phyloP scores from a whole-genome alignment of 2,113 vertebrate genomes.

The Atrichornis clamosus region DNA sequence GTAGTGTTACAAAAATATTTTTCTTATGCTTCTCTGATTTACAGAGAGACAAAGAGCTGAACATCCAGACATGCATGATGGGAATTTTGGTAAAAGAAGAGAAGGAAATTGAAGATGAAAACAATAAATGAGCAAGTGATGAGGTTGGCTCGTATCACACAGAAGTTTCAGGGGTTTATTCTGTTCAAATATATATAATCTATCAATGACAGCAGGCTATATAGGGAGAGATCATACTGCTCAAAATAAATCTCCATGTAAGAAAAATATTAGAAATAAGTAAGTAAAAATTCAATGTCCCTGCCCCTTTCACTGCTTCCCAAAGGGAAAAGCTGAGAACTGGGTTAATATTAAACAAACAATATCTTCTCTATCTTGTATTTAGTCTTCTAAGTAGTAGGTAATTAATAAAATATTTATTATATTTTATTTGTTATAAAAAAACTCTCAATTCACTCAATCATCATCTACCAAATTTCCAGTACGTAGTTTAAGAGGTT shows the following conservation, averaged over 20 bases:
- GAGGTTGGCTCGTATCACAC: rapidly evolving
- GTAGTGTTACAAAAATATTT: not conserved
- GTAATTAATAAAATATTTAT: not conserved
- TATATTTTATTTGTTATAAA: not conserved
- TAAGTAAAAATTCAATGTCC: not conserved
- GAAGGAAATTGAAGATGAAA: not conserved
- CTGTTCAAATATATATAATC: not conserved
- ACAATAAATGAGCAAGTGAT: not conserved
- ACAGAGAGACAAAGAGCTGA: not conserved
- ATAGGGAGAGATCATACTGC: not conserved
- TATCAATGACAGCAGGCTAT: not conserved
- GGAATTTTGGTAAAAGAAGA: not conserved
- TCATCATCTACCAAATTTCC: not conserved
- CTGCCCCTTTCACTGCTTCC: not conserved
- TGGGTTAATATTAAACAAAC: not conserved
- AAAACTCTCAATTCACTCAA: not conserved
- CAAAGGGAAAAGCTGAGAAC: not conserved
- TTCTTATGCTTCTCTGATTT: not conserved
- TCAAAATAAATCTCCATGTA: not conserved
- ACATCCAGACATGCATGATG: not conserved
- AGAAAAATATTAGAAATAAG: not conserved
- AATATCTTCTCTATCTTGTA: not conserved
- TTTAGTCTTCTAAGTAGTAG: not conserved
- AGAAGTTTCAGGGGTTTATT: not conserved
- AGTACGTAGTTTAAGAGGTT: not conserved